A percentile compares a stretch with the other conserved stretches of the same genome.
These are phyloP conservation scores for Melanotus villosus DNA, from an alignment of 2,888 invertebrate genomes.

Conservation along the genomic window DNA sequence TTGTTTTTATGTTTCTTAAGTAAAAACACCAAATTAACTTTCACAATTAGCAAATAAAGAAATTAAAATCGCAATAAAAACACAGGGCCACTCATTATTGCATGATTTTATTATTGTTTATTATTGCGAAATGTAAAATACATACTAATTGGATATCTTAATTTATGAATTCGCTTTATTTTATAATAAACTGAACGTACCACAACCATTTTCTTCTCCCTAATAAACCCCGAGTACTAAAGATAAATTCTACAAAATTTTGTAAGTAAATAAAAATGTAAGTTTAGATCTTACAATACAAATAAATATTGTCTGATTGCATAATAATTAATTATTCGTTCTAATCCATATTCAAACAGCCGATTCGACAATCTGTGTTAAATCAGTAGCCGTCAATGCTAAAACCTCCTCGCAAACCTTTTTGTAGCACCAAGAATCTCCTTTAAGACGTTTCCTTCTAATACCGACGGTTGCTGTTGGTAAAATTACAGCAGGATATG, in stretches of 20 bases:
- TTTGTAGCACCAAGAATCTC: slow-evolving; percentile 87
- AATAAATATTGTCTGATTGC: not conserved
- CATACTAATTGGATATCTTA: too few relatives aligned
- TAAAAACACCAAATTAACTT: slow-evolving; percentile 5
- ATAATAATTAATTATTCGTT: too few relatives aligned
- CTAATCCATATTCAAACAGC: slow-evolving; percentile 56
- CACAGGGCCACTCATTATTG: not conserved
- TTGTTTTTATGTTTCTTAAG: slow-evolving; percentile 1
- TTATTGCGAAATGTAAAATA: slow-evolving; percentile 3
- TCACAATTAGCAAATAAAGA: slow-evolving; percentile 8
- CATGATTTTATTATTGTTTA: not conserved
- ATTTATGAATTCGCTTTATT: not conserved
- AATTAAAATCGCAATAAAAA: not conserved
- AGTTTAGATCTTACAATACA: too few relatives aligned
- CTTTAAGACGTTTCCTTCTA: slow-evolving; percentile 80
- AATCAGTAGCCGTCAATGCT: slow-evolving; percentile 68
- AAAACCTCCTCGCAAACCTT: slow-evolving; percentile 82
- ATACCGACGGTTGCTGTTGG: slow-evolving; percentile 72
- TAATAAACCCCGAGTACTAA: too few relatives aligned
- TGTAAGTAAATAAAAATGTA: too few relatives aligned
- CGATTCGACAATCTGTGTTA: slow-evolving; percentile 57
- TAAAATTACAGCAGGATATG: slow-evolving; percentile 15
- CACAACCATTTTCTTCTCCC: not conserved
- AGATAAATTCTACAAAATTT: too few relatives aligned
- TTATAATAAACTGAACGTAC: not conserved